Conservation (phyloP, 2,888 invertebrate species). For the Pogonocherus hispidulus region DNA sequence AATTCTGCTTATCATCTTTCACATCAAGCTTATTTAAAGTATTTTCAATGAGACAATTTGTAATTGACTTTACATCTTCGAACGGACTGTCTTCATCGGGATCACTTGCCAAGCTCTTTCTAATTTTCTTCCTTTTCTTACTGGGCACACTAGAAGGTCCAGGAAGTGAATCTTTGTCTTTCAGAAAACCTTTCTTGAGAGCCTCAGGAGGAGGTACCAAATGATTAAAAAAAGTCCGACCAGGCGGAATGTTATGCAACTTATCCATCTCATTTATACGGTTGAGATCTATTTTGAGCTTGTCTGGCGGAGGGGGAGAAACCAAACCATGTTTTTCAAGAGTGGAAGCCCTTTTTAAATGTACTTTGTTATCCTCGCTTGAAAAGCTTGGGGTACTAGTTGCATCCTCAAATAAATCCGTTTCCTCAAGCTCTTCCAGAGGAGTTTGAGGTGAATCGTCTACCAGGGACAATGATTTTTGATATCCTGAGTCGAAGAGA, state of each 20-base stretch:
- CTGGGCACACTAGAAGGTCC: conserved; percentile 51
- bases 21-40: conserved; percentile 58
- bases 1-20: conserved; percentile 38
- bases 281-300: conserved; percentile 51
- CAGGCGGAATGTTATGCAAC: conserved; percentile 47
- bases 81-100: conserved; percentile 52
- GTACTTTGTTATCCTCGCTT: conserved; percentile 49
- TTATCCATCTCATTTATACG: conserved; percentile 58
- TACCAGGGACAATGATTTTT: conserved; percentile 58
- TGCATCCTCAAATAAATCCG: conserved; percentile 52
- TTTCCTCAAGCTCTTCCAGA: conserved; percentile 46
- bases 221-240: conserved; percentile 49
- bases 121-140: conserved; percentile 51
- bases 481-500: conserved; percentile 60
- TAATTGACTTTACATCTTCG: conserved; percentile 60
- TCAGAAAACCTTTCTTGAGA: conserved; percentile 27
- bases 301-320: conserved; percentile 14
- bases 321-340: conserved; percentile 36
- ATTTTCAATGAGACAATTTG: conserved; percentile 61
- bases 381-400: conserved; percentile 45
- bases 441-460: conserved; percentile 49
- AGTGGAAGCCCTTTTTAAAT: conserved; percentile 34
- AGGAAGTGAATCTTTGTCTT: conserved; percentile 38
- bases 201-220: conserved; percentile 45
- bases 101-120: conserved; percentile 43